Percentiles rank a stretch among this genome's conserved stretches.
Conservation (phyloP, 2,113 vertebrate species). For the Urocolius indicus region DNA sequence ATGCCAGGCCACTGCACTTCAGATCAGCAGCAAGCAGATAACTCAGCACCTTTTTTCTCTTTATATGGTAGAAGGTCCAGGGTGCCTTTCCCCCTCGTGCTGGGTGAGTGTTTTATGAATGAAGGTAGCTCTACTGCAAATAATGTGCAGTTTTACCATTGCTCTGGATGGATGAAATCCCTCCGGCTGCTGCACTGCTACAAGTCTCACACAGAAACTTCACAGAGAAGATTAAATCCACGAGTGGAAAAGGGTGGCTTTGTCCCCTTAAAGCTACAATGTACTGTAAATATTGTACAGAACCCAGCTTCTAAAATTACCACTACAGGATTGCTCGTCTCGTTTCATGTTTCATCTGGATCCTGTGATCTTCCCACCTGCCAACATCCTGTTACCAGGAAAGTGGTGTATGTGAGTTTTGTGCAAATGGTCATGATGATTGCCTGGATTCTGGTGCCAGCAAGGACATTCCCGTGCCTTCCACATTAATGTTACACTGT, state of each 20-base stretch:
- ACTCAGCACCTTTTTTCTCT: neutral
- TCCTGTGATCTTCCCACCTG: conserved; percentile 65
- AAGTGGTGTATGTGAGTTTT: conserved; percentile 1
- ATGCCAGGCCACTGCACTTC: neutral
- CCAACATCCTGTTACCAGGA: conserved; percentile 63
- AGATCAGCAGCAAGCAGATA: neutral
- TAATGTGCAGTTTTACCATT: neutral
- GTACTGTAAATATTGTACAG: conserved; percentile 67
- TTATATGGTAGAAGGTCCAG: neutral
- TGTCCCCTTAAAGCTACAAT: conserved; percentile 24
- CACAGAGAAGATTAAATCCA: neutral
- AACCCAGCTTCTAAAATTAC: conserved; percentile 66
- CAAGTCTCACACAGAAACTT: neutral
- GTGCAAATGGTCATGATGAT: conserved; percentile 45
- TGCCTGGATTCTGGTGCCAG: conserved; percentile 32
- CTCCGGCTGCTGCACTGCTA: neutral
- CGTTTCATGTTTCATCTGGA: conserved; percentile 44
- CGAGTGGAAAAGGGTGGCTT: neutral
- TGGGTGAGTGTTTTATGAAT: neutral
- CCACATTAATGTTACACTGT: neutral
- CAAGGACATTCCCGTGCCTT: conserved; percentile 2
- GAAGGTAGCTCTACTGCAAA: neutral
- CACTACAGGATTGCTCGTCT: conserved; percentile 25
- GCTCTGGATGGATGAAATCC: neutral
- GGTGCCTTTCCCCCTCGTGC: neutral